These are phyloP conservation scores for Pocillopora verrucosa DNA, from an alignment of 64 coral and sea anemone species.

Conservation along the genomic window DNA sequence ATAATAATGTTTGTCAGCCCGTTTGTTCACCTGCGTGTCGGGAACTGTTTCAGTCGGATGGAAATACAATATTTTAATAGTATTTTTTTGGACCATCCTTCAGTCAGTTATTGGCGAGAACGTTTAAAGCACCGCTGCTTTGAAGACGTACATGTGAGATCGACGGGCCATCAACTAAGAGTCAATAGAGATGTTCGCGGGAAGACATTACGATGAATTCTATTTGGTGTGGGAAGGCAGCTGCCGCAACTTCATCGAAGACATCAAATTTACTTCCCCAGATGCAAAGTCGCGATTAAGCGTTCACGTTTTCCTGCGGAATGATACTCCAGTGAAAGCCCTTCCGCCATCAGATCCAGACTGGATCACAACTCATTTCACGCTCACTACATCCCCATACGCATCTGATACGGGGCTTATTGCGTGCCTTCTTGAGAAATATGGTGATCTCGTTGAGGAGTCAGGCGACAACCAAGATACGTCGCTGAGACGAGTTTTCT, in stretches of 20 bases:
- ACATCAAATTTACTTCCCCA: slow-evolving; percentile 49
- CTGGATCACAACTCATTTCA: slow-evolving; percentile 77
- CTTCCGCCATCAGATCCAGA: slow-evolving; percentile 53
- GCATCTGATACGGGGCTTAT: slow-evolving; percentile 80
- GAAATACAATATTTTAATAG: neutral
- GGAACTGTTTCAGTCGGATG: neutral
- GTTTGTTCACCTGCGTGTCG: neutral
- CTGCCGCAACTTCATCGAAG: slow-evolving; percentile 93
- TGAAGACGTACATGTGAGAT: neutral
- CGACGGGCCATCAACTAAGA: neutral
- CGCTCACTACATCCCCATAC: slow-evolving; percentile 84
- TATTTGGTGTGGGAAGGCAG: slow-evolving; percentile 96
- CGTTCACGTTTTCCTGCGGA: slow-evolving; percentile 85
- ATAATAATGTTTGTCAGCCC: neutral
- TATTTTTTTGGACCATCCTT: neutral
- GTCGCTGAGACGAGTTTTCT: slow-evolving; percentile 13
- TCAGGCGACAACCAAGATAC: neutral
- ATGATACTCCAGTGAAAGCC: slow-evolving; percentile 84
- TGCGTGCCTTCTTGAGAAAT: slow-evolving; percentile 54
- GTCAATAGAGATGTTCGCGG: neutral
- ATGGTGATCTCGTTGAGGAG: slow-evolving; percentile 8
- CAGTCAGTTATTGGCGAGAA: neutral
- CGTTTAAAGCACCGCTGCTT: too few relatives aligned
- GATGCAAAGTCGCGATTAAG: slow-evolving; percentile 59
- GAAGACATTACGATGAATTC: slow-evolving; percentile 46